Base-by-base conservation (phyloP, 2,797 vertebrate species). In the Semaprochilodus insignis region DNA sequence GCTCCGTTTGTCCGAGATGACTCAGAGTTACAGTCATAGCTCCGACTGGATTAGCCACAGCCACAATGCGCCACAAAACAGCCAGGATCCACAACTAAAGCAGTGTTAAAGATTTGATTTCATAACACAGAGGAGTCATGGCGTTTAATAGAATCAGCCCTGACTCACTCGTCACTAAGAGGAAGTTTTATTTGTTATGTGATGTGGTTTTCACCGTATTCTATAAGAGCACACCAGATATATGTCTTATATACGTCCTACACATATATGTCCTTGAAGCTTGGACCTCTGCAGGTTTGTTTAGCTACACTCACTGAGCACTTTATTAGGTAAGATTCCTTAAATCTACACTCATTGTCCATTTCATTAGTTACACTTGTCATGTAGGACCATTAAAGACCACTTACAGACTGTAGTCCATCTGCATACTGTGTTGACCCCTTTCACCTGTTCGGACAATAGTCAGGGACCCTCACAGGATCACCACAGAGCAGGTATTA, bases 41-140 rank as follows among this genome's bases (percentile, higher is more conserved):
- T 71, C 74, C 1, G 23, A 16, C 31, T 34, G 73, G 69, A 27
- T 48, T 81, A 78, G 69, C 63, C 74, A 48, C 48, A 73, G 44
- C 78, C 31, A 75, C 52, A n/a, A 16, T 65, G 63, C 57, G 25
- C 25, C 54, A 70, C 27, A 74, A 72, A 79, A 17, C 48, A 23
- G 10, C 44, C 76, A 67, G 63, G 48, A 44, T 15, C 25, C 48
- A 71, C 48, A 82, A 80, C 6, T 59, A 52, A 78, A 71, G 63
- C 27, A 78, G 75, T n/a, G 8, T 52, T 17, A 57, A 69, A n/a
- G 7, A 11, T 63, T 78, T 23, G 44, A 84, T 87, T 83, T 87
- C 55, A 81, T 52, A 85, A 59, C 78, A 6, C 40, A 78, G 25
- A 54, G 44, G 54, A 84, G 54, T 60, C 70, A 55, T 13, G 52